phyloP scores from a whole-genome alignment of 2,797 vertebrate species.

The Melanotaenia maccullochi region DNA sequence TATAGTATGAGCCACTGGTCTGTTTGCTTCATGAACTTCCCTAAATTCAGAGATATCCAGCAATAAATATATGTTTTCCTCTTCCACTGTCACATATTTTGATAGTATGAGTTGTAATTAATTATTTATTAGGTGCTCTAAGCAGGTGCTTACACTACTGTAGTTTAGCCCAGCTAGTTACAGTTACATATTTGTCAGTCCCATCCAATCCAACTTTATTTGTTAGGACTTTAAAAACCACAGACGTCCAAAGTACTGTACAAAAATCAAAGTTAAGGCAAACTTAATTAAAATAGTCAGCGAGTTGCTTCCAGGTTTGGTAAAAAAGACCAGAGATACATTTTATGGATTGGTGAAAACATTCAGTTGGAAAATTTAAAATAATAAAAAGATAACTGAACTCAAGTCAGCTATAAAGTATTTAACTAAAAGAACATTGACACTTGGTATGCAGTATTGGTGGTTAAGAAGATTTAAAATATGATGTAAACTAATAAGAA shows the following conservation, averaged over 20 bases:
- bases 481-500: not conserved
- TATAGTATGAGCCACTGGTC: not conserved
- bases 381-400: not conserved
- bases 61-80: not conserved
- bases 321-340: not conserved
- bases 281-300: too few species aligned
- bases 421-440: not conserved
- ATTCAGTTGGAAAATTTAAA: not conserved
- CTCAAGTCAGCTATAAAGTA: not conserved
- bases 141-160: not conserved
- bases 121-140: not conserved
- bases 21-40: not conserved
- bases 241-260: not conserved
- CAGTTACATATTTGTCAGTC: not conserved
- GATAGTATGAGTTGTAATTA: not conserved
- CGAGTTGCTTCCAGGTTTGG: constrained; percentile 1
- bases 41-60: constrained; percentile 5
- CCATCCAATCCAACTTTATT: not conserved
- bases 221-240: not conserved
- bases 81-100: not conserved
- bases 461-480: not conserved
- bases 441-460: not conserved
- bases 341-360: not conserved
- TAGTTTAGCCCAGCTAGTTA: not conserved
- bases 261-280: not conserved